phyloP scores from a whole-genome alignment of 1,140 invertebrate species.

The Mactra quadrangularis region DNA sequence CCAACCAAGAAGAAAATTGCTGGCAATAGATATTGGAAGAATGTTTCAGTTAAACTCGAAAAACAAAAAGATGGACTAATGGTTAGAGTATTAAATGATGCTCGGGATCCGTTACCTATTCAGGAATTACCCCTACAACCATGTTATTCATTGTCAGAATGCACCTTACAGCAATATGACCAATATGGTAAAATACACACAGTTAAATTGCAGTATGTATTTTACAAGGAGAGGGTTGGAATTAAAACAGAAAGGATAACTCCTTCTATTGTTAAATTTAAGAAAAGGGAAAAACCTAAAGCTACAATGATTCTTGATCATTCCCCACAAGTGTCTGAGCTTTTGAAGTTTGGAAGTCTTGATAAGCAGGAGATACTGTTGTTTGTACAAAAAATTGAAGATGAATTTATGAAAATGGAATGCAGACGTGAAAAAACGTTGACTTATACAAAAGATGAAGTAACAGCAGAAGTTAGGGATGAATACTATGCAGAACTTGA shows the following conservation, averaged over 20 bases:
- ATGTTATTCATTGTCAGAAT: constrained; percentile 91
- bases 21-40: constrained; percentile 96
- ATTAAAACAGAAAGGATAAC: constrained; percentile 96
- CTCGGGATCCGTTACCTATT: constrained; percentile 72
- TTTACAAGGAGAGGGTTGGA: constrained; percentile 99
- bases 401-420: constrained; percentile 86
- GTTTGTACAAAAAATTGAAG: constrained; percentile 95
- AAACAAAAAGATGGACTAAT: constrained; percentile 73
- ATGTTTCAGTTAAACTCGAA: constrained; percentile 93
- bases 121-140: constrained; percentile 93
- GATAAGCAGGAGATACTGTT: constrained; percentile 95
- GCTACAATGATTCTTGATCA: constrained; percentile 94
- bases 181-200: constrained; percentile 99
- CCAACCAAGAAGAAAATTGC: constrained; percentile 99
- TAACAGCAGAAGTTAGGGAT: constrained; percentile 98
- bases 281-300: constrained; percentile 79
- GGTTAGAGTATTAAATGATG: constrained; percentile 74
- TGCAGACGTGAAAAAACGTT: constrained; percentile 86
- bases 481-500: constrained; percentile 98
- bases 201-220: constrained; percentile 98
- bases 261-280: constrained; percentile 76
- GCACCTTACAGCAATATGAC: constrained; percentile 98
- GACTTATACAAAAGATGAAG: constrained; percentile 98
- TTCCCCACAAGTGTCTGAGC: constrained; percentile 96
- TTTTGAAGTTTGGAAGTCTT: constrained; percentile 97